Base-by-base conservation (phyloP, 1,140 invertebrate species). In the Brachionus manjavacas region DNA sequence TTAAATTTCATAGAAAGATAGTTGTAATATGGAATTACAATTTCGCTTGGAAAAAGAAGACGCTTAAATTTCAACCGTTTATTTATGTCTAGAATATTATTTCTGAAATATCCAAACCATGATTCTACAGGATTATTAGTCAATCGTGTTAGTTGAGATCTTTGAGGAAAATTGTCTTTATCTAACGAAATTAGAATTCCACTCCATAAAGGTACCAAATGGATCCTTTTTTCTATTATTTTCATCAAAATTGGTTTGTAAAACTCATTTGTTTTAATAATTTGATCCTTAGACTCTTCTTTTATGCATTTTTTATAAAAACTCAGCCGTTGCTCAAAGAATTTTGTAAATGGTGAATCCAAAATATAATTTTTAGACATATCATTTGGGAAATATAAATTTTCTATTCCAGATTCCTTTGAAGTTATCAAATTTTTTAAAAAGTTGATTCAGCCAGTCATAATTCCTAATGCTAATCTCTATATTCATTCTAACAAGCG, bases 1-100 rank as follows among this genome's bases (percentile, higher is more conserved):
- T 31, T 70, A 70, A 70, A 70, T 70, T 70, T 70, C 66, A 70
- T 70, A 11, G n/a, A 16, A 31, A 70, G 66, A 70, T 70, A 39
- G 9, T 39, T 70, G 66, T 70, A 70, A 39, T 70, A 70, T 16
- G 66, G 66, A 35, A 16, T 31, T 16, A 39, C 31, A 35, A 70
- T 70, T 70, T 70, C 66, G 35, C 66, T 70, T 39, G 66, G 66
- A 70, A 35, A 35, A 35, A 70, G 66, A 16, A 31, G 66, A 35
- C 66, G 25, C 28, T 35, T 70, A 14, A 25, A 35, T 70, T 39
- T 35, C 16, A 70, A n/a, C 35, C 66, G 25, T 70, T 70, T 70
- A 70, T 70, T 70, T 16, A 70, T 39, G 28, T 70, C 35, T 70
- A 70, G 31, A 70, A 70, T 39, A 35, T 70, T 31, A 39, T 70